Evolutionary conservation across 2,113 vertebrate genomes (phyloP), one percentile per base, ranked within the genome.

Genomic region (Lepus europaeus): DNA sequence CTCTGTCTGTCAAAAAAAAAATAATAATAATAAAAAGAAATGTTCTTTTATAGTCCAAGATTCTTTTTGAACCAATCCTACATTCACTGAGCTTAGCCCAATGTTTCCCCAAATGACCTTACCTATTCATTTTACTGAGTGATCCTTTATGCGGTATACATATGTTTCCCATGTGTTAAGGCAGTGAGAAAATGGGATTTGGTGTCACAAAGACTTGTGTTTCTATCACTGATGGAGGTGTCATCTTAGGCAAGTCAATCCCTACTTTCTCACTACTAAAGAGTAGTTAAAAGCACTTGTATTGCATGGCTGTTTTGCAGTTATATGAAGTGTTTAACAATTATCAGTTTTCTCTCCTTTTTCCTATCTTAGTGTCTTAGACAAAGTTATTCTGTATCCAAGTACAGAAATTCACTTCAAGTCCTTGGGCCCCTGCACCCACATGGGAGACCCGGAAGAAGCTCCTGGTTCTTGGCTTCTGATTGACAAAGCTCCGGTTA

Each of bases 271-370:
- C 11, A 49, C 16, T 19, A 70, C 16, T 74, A 66, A 81, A 70
- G 39, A 63, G 12, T 68, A n/a, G 14, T 25, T 69, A 45, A 39
- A 11, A 84, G 45, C 73, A 0, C 19, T 16, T 95, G 1, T 72
- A 74, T 73, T 73, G 93, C 68, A 74, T 31, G 77, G 8, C 13
- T 56, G 13, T 70, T 90, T 93, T 68, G 73, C 13, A 23, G 9
- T 83, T 86, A 89, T 96, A 88, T 63, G 89, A 90, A 74, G 66
- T 56, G 29, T 19, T 84, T 63, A 51, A 90, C 19, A 51, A 61
- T 1, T 64, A 92, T 59, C 13, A 23, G 11, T 88, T 90, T 86
- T 17, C 19, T 87, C 5, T 79, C 87, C 16, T 91, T 79, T 45
- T 95, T 87, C 29, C 36, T 56, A 61, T 6, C 3, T 45, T 14